Evolutionary conservation across 2,797 vertebrate species (phyloP), one percentile per base, ranked within the genome.

Genomic region (Erpetoichthys calabaricus): DNA sequence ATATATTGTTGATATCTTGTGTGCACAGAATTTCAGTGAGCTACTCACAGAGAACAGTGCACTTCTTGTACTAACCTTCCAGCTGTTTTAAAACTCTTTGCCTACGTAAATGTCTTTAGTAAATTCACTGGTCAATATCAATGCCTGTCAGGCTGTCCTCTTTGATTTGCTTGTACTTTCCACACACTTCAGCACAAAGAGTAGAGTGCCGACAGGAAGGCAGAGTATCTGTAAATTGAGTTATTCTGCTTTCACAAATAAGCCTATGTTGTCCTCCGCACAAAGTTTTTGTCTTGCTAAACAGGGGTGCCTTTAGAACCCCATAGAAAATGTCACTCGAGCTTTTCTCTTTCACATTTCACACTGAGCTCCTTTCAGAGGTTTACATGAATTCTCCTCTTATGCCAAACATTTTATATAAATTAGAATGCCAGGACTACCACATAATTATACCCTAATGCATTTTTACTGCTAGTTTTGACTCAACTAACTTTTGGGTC

Each of bases 61-160:
- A 51, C n/a, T 50, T 8, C 53, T 59, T 63, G 58, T 57, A 42
- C 46, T 47, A 9, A 10, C 54, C 57, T 4, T n/a, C 47, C 57
- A 56, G 58, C 53, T 45, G 45, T 55, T 45, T 45, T 41, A 50
- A 44, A 50, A 45, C 56, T 55, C 51, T 55, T 57, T 59, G 51
- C 57, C 58, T 49, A 44, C 25, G 56, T 45, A 8, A 41, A 58
- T 43, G 46, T 56, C 47, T 53, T 54, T 56, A 42, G n/a, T 44
- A 44, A 53, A 3, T 53, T 53, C 43, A 56, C 57, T 9, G 6
- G 41, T n/a, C n/a, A 45, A 51, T 7, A 55, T 54, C 55, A 60
- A 41, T 57, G 55, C 45, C 50, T 9, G n/a, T 7, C 57, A 56
- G 51, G 50, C 49, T 4, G 42, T 3, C 10, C 42, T 56, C 54